Conservation (phyloP, 2,888 invertebrate genomes). For the Magallana nippona region DNA sequence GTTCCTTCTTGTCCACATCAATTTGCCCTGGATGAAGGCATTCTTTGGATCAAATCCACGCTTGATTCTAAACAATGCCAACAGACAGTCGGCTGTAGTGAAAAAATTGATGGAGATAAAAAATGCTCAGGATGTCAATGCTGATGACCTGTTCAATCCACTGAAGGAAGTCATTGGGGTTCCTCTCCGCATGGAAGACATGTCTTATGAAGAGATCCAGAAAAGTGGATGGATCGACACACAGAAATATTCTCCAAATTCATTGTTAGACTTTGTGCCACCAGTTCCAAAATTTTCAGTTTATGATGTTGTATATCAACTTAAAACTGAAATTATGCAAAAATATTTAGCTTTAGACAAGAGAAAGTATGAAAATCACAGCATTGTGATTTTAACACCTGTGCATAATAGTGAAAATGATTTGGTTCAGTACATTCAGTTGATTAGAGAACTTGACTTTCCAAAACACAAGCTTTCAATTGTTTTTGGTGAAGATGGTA, state of each 20-base stretch:
- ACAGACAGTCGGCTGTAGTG: background rate
- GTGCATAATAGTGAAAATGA: conserved; percentile 68
- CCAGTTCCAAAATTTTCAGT: conserved; percentile 64
- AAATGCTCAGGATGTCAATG: background rate
- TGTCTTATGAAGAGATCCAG: conserved; percentile 28
- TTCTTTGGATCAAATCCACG: background rate
- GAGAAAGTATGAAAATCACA: conserved; percentile 54
- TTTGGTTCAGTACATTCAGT: conserved; percentile 62
- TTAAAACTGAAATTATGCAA: conserved; percentile 55
- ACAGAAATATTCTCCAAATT: conserved; percentile 36
- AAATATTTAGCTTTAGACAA: conserved; percentile 54
- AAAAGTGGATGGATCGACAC: conserved; percentile 36
- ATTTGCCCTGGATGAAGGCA: conserved; percentile 23
- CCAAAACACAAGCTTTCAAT: conserved; percentile 73
- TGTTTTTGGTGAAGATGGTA: conserved; percentile 76
- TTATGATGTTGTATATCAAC: conserved; percentile 60
- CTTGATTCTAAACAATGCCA: background rate
- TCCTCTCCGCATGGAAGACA: conserved; percentile 27
- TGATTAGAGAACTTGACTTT: conserved; percentile 69
- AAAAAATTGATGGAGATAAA: conserved; percentile 31
- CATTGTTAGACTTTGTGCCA: conserved; percentile 56
- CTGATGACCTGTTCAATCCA: background rate
- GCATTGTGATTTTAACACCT: conserved; percentile 72
- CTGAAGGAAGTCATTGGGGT: conserved; percentile 3
- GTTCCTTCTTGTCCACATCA: background rate